Conservation (phyloP, 2,113 vertebrate genomes). For the Polyodon spathula region DNA sequence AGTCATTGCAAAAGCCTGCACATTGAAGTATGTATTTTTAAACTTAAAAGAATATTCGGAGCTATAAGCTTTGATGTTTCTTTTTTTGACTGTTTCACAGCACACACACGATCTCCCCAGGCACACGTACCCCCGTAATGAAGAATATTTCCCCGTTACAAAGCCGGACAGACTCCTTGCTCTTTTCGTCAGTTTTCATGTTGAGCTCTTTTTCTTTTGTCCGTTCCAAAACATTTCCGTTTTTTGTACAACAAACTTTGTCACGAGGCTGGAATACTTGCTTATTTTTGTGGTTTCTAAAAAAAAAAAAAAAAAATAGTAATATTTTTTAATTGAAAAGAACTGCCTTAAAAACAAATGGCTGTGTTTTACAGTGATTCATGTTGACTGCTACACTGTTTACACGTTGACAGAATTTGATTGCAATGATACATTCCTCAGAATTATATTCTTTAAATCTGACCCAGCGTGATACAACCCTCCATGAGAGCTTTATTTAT, state of each 20-base stretch:
- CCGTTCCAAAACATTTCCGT: conserved; percentile 51
- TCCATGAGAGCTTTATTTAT: no score
- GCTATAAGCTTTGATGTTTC: neutral
- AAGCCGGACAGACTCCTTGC: conserved; percentile 41
- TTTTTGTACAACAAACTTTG: conserved; percentile 70
- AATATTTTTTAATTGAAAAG: no score
- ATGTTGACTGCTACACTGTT: no score
- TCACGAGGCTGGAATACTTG: conserved; percentile 48
- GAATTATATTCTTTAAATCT: no score
- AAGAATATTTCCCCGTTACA: conserved; percentile 81
- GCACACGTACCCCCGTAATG: conserved; percentile 47
- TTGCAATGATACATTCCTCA: no score
- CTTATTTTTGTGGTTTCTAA: conserved; percentile 30
- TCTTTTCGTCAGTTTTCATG: conserved; percentile 3
- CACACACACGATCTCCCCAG: neutral
- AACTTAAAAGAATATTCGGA: no score
- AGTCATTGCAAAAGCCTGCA: no score
- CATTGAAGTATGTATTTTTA: no score
- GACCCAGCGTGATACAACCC: no score
- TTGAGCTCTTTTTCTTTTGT: conserved; percentile 6
- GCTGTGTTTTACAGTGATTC: no score
- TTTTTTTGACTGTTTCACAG: neutral
- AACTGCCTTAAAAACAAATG: no score
- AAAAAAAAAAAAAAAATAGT: neutral
- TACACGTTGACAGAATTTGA: no score